These are phyloP conservation scores for Donacobius atricapilla DNA, from an alignment of 2,113 vertebrate genomes.

Conservation along the genomic window DNA sequence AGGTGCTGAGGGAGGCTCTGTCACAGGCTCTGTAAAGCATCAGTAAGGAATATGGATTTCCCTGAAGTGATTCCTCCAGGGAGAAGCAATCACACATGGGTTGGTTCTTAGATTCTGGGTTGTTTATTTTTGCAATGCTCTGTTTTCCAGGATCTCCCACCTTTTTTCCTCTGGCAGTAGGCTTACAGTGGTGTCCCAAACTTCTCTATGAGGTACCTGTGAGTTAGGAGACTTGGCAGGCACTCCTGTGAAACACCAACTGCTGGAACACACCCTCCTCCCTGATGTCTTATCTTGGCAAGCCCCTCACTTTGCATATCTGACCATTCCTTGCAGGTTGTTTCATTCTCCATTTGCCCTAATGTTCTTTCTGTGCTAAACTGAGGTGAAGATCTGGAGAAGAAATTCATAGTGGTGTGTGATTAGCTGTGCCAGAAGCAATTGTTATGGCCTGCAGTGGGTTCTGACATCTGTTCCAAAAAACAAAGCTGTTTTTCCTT, in stretches of 20 bases:
- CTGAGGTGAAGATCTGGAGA: neutral
- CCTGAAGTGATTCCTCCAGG: neutral
- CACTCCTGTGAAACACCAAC: neutral
- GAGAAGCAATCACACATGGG: neutral
- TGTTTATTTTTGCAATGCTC: neutral
- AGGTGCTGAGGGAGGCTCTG: neutral
- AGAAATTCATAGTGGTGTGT: neutral
- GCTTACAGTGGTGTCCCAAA: neutral
- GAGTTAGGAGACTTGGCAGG: neutral
- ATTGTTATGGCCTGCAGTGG: neutral
- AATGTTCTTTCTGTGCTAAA: neutral
- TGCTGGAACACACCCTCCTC: neutral
- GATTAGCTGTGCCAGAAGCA: neutral
- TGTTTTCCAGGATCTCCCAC: neutral
- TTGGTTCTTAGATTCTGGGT: neutral
- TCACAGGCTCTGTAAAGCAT: neutral
- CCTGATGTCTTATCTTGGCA: neutral
- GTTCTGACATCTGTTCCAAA: slow-evolving; percentile 9
- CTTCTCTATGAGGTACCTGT: neutral
- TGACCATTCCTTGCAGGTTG: neutral
- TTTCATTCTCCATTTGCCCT: neutral
- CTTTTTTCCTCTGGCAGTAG: neutral
- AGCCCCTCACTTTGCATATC: neutral
- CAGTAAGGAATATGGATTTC: neutral
- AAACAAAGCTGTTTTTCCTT: slow-evolving; percentile 9